Evolutionary conservation across 35 echinoderm and acorn worm genomes (phyloP).

Genomic region (Diadema setosum): DNA sequence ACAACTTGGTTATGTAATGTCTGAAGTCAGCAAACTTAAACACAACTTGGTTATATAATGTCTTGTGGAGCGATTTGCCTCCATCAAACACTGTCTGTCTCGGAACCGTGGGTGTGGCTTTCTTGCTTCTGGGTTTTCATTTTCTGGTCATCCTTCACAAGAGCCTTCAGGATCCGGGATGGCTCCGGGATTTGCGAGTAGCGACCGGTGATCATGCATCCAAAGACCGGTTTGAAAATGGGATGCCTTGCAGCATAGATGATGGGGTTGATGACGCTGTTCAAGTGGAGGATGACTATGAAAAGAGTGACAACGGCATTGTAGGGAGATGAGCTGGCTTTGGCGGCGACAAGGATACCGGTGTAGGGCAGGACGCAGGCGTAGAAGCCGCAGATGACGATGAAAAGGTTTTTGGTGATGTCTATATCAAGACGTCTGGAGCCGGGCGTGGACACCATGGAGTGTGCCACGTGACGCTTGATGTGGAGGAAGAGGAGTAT

Average conservation of each 20-base stretch:
- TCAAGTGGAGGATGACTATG: neutral
- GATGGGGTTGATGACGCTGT: neutral
- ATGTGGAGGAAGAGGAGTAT: neutral
- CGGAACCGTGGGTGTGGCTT: too few relatives aligned
- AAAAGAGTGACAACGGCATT: neutral
- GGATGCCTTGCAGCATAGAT: slow-evolving; percentile 21
- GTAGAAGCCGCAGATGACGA: neutral
- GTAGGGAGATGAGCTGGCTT: neutral
- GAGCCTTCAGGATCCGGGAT: neutral
- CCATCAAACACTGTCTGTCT: too few relatives aligned
- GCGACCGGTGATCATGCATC: neutral
- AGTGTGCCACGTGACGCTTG: neutral
- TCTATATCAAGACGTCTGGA: neutral
- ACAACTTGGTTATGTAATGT: too few relatives aligned
- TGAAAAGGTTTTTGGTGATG: slow-evolving; percentile 19
- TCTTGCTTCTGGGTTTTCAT: too few relatives aligned
- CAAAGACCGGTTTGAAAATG: neutral
- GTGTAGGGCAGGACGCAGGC: neutral
- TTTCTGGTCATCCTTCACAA: neutral
- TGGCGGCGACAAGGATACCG: neutral
- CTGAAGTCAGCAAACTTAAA: too few relatives aligned
- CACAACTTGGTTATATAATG: too few relatives aligned
- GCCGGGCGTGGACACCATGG: neutral
- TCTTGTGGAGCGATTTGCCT: too few relatives aligned
- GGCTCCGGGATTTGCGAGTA: neutral